Conservation (phyloP, 2,113 vertebrate species). For the Pteronura brasiliensis region DNA sequence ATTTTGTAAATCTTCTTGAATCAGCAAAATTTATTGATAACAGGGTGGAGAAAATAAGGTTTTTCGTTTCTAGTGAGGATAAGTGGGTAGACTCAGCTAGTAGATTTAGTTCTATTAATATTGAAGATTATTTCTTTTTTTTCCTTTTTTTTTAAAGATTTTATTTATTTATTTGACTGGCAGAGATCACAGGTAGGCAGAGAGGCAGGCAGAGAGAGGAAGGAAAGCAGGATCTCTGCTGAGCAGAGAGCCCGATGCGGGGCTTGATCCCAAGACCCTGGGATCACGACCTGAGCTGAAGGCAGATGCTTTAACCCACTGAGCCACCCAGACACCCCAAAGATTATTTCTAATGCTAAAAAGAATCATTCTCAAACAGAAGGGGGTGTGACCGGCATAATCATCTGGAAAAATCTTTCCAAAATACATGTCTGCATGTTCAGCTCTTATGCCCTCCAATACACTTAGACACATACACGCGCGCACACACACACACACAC, state of each 20-base stretch:
- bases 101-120: not conserved
- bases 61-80: not conserved
- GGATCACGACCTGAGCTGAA: no score
- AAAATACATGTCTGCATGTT: not conserved
- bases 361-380: not conserved
- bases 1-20: not conserved
- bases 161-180: no score
- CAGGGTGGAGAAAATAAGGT: not conserved
- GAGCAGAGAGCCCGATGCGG: no score
- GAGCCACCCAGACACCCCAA: not conserved
- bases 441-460: not conserved
- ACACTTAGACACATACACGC: fast-evolving
- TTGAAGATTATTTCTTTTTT: not conserved
- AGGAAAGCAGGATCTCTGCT: no score
- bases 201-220: no score
- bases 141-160: no score
- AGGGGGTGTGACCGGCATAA: not conserved
- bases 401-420: not conserved
- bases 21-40: not conserved
- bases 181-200: no score
- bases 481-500: no score
- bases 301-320: no score
- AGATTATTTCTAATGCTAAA: not conserved
- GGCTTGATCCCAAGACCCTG: no score
- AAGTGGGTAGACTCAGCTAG: not conserved